Evolutionary conservation across 2,888 invertebrate genomes (phyloP), one percentile per base, ranked within the genome.

Genomic region (Leistus spinibarbis): DNA sequence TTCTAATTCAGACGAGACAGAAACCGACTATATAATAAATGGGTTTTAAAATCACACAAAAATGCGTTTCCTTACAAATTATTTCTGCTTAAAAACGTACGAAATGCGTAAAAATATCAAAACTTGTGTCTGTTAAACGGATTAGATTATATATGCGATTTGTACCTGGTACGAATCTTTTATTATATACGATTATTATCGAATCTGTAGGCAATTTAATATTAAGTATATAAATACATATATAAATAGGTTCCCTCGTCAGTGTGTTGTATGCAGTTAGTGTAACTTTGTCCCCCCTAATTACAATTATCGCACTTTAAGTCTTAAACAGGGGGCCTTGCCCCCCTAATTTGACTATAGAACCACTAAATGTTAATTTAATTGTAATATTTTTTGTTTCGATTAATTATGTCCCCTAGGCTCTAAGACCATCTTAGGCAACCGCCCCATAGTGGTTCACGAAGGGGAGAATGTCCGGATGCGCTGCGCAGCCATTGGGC

Each of bases 381-480:
- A n/a, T n/a, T n/a, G 4, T 27, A 1, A 13, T 10, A 40, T 40
- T 40, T 40, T 10, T 4, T n/a, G 1, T 57, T n/a, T 2, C 16
- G 57, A 5, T 57, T 57, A 4, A 17, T 20, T n/a, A n/a, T n/a
- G n/a, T n/a, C n/a, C n/a, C n/a, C 4, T 64, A 75, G 75, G 69
- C 7, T 75, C 75, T n/a, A 75, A 75, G 54, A 63, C 75, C 20
- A 69, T 75, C 2, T 16, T 75, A 23, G 69, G 69, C 20, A 75
- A 69, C 40, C 83, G 82, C 3, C 88, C 92, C 7, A 89, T 95
- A 67, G 89, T 93, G 71, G 93, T 95, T 0, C 89, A 91, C 40
- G 96, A 96, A 85, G 92, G 93, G 0, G 93, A 93, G 76, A 93
- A 95, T 67, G 89, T 96, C 63, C 90, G 93, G n/a, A 87, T 97